Conservation (phyloP, 1,140 invertebrate genomes). For the Brachionus angularis region DNA sequence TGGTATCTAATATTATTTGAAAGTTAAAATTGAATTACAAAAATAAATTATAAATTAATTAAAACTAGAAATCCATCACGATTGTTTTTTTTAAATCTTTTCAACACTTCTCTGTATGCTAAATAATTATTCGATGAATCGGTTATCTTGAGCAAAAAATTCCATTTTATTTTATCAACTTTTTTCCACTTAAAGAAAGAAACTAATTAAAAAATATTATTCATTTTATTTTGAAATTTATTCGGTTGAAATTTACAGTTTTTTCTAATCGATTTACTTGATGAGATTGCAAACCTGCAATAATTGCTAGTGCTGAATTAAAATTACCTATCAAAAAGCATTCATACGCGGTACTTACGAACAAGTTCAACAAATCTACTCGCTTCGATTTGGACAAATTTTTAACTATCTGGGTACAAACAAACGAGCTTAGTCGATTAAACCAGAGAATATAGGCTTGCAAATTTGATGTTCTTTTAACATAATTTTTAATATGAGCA, state of each 20-base stretch:
- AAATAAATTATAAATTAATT: not conserved
- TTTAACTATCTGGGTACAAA: conserved; percentile 11
- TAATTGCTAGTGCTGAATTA: conserved; percentile 17
- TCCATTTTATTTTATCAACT: conserved; percentile 14
- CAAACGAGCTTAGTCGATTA: conserved; percentile 7
- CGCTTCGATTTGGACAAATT: not conserved
- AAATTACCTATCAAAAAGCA: conserved; percentile 23
- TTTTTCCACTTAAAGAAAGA: conserved; percentile 3
- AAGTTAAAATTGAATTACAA: not conserved
- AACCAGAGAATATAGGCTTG: conserved; percentile 28
- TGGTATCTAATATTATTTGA: conserved; percentile 7
- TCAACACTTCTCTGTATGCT: not conserved
- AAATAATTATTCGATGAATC: not conserved
- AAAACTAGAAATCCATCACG: not conserved
- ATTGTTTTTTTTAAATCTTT: conserved; percentile 3
- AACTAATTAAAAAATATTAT: not conserved
- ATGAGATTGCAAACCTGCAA: conserved; percentile 14
- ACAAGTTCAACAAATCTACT: not conserved
- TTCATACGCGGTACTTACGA: not conserved
- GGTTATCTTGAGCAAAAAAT: not conserved
- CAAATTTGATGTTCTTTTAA: conserved; percentile 18
- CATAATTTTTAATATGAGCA: not conserved
- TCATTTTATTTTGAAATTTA: not conserved
- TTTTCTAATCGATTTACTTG: not conserved
- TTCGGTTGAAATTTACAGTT: conserved; percentile 28